Evolutionary conservation across 2,888 invertebrate genomes (phyloP), one percentile per base, ranked within the genome.

Genomic region (Drosophila kokeensis): DNA sequence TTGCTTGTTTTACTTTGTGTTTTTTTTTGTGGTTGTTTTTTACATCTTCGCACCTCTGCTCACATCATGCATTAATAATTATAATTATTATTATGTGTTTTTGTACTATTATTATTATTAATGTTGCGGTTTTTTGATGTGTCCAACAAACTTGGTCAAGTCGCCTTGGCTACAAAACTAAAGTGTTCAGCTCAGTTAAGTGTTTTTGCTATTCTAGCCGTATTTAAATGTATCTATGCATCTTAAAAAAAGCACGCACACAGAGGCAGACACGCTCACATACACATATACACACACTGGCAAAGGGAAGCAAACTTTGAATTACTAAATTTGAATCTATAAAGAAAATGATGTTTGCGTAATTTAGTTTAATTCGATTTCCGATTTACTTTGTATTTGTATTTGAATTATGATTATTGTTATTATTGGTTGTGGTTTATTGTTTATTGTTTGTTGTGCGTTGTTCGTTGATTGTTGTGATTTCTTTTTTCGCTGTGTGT

Each of bases 21-120:
- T 29, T 38, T 49, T 34, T 49, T n/a, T 4, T 21, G 15, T 18
- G 15, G 15, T 36, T 36, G 58, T 21, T 55, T 54, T 65, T 54
- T 42, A 67, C 55, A 61, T 61, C 36, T 69, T 74, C 55, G 61
- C 65, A 65, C 53, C 61, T 69, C 74, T 60, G 52, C 69, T 74
- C 64, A 74, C 63, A 69, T 64, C 45, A 45, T 13, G 13, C 13
- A 24, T 24, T 24, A 52, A 61, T 61, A 74, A 64, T 65, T 53
- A 32, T 59, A 38, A 71, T 62, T 58, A 65, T 65, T 27, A 18
- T 72, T 68, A 42, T 58, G 61, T 52, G 57, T 61, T 42, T 73
- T 64, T 48, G 60, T 50, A 45, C 54, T 50, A 57, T 62, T 29
- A 21, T 13, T 45, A 32, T 36, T 63, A 54, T 50, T 68, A 27